Evolutionary conservation across 2,113 vertebrate genomes (phyloP).

Genomic region (Morone saxatilis): DNA sequence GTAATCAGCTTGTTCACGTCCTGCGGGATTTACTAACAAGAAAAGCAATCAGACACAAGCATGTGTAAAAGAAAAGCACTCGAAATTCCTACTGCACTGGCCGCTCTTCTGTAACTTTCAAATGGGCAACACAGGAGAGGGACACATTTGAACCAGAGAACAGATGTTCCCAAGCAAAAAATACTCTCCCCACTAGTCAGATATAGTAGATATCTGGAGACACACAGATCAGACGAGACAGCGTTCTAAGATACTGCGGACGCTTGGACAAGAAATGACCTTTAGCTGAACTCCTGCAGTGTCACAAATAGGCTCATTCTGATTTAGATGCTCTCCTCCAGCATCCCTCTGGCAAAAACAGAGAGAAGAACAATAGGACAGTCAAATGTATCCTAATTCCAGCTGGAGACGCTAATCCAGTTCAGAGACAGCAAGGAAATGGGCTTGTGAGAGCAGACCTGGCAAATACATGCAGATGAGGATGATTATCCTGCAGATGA

Average conservation of each 20-base stretch:
- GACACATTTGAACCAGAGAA: slow-evolving; percentile 13
- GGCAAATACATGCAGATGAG: slow-evolving; percentile 76
- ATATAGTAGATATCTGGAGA: slow-evolving; percentile 24
- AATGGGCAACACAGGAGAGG: slow-evolving; percentile 28
- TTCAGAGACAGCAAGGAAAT: slow-evolving; percentile 78
- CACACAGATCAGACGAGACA: slow-evolving; percentile 13
- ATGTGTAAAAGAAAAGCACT: slow-evolving; percentile 50
- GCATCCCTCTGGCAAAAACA: slow-evolving; percentile 54
- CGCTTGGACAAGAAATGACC: slow-evolving; percentile 58
- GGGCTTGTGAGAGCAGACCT: slow-evolving; percentile 74
- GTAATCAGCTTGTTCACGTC: slow-evolving; percentile 64
- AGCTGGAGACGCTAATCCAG: slow-evolving; percentile 78
- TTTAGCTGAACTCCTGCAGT: slow-evolving; percentile 62
- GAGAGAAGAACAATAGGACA: slow-evolving; percentile 70
- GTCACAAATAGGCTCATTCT: slow-evolving; percentile 55
- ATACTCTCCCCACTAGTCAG: background rate
- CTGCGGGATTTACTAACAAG: slow-evolving; percentile 65
- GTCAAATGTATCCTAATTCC: slow-evolving; percentile 74
- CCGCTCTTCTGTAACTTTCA: slow-evolving; percentile 30
- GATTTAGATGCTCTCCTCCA: slow-evolving; percentile 56
- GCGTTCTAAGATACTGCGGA: slow-evolving; percentile 16
- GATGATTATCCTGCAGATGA: slow-evolving; percentile 79
- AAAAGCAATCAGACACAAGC: slow-evolving; percentile 71
- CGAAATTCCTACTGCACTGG: slow-evolving; percentile 8
- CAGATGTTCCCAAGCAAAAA: slow-evolving; percentile 38